phyloP scores from a whole-genome alignment of 2,113 vertebrate species.

The Chlorodrepanis virens region DNA sequence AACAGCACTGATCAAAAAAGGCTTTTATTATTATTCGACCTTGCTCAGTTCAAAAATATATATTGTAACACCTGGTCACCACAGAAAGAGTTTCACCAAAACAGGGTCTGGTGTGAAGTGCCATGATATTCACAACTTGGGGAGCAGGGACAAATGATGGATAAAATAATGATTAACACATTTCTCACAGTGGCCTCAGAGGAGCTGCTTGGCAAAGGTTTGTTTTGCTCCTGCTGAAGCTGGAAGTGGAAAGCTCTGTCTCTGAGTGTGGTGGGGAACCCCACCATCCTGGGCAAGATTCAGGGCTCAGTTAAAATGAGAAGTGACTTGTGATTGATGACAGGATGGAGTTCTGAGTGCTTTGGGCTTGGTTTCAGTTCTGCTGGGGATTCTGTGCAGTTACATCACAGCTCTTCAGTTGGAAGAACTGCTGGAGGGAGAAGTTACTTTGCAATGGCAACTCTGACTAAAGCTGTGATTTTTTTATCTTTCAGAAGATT shows the following conservation, averaged over 20 bases:
- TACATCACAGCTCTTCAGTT: neutral
- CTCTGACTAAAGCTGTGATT: neutral
- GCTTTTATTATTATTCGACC: neutral
- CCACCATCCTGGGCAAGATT: neutral
- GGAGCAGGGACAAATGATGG: neutral
- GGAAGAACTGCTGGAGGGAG: neutral
- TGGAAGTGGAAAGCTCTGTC: neutral
- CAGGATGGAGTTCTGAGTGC: neutral
- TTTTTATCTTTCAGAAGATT: neutral
- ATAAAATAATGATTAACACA: neutral
- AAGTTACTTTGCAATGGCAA: neutral
- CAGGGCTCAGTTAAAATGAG: neutral
- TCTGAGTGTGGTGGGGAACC: neutral
- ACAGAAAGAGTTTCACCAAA: neutral
- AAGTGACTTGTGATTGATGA: neutral
- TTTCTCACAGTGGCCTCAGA: neutral
- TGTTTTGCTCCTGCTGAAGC: neutral
- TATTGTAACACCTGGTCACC: neutral
- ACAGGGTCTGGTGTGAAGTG: neutral
- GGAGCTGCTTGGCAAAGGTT: neutral
- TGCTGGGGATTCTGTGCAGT: neutral
- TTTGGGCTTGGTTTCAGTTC: slow-evolving; percentile 12
- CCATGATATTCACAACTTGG: neutral
- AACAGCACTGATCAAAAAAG: neutral
- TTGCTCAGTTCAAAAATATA: rapidly evolving